Evolutionary conservation across 1,140 invertebrate genomes (phyloP), one percentile per base, ranked within the genome.

Genomic region (Solenopsis fugax): DNA sequence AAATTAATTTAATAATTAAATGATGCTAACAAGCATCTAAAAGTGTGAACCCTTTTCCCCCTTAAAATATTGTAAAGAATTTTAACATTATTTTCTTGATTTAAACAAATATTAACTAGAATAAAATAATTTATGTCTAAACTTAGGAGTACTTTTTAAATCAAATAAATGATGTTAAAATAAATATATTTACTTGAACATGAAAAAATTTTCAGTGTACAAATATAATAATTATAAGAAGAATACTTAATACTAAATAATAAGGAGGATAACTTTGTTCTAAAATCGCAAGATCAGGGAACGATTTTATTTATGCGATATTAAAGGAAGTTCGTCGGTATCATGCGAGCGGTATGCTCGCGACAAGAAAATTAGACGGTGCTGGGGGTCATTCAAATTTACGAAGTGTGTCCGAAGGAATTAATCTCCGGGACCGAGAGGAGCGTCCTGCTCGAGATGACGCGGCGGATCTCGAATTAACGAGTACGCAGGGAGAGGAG

Each of bases 391-490:
- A 34, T 48, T 78, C 62, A 2, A 48, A 78, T 29, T 65, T 65
- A 45, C 45, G 24, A 78, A 78, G 10, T 34, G 24, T 41, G 60
- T 78, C 24, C 69, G 16, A 48, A 60, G 21, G 24, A 29, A 75
- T 84, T 84, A 73, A 82, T 82, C 37, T 73, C 13, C 13, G 50
- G 10, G 82, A 0, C 13, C n/a, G 52, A 52, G 48, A 7, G 21
- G 29, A 29, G 29, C 29, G 29, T 29, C 24, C 37, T n/a, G 52
- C n/a, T 34, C 54, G 67, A 18, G 73, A 78, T 85, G 82, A 85
- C 21, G 73, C 48, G 58, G 45, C 60, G 48, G 56, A 73, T 50
- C 50, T 73, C 52, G 18, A 85, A 78, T 78, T 78, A 76, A 85
- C 37, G 75, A 58, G 37, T 29, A 48, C 52, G 7, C 3, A 10